These are phyloP conservation scores for Drosophila percnosoma DNA, from an alignment of 2,888 invertebrate species.

Conservation along the genomic window DNA sequence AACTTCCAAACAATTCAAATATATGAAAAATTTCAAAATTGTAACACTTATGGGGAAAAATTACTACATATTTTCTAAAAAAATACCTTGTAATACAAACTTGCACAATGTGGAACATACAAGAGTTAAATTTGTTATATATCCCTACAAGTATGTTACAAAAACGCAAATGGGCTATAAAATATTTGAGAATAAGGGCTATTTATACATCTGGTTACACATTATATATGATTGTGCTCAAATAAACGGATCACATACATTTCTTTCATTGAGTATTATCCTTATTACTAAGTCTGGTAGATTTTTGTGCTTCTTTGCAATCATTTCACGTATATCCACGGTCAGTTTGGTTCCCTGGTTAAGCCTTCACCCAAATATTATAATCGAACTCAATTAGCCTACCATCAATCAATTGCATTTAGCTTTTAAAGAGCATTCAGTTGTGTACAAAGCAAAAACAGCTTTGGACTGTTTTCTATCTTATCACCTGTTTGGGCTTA, in stretches of 20 bases:
- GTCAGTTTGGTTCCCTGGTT: not conserved
- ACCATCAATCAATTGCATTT: conserved; percentile 20
- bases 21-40: not conserved
- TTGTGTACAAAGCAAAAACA: not conserved
- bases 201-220: not conserved
- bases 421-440: conserved; percentile 35
- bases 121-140: not conserved
- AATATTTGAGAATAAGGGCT: not conserved
- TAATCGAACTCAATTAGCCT: not conserved
- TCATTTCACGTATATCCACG: not conserved
- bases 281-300: not conserved
- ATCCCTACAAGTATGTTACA: conserved; percentile 28
- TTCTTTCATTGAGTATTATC: not conserved
- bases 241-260: not conserved
- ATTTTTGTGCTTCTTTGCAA: not conserved
- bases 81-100: not conserved
- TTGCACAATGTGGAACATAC: not conserved
- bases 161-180: not conserved
- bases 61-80: not conserved
- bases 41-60: not conserved
- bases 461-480: conserved; percentile 32
- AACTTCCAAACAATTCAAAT: not conserved
- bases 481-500: conserved; percentile 42
- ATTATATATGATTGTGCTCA: not conserved
- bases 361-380: not conserved